A percentile compares a stretch with the other conserved stretches of the same genome.
Conservation (phyloP, 2,888 invertebrate genomes). For the Drosophila macrospina region DNA sequence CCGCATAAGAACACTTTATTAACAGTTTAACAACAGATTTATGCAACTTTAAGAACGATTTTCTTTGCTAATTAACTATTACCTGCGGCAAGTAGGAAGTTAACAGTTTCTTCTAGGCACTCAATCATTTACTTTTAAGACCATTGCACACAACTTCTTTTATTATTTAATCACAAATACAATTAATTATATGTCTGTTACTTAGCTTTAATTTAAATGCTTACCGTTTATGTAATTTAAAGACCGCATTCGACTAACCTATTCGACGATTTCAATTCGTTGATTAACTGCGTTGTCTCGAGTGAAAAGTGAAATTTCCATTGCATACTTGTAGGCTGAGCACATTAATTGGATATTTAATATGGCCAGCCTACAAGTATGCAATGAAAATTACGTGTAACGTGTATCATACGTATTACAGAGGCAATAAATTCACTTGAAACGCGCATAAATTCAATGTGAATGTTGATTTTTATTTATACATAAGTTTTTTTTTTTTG, state of each 20-base stretch:
- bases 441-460: constrained; percentile 64
- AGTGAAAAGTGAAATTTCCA: constrained; percentile 53
- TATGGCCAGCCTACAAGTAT: constrained; percentile 8
- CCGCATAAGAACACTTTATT: no score
- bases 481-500: constrained; percentile 7
- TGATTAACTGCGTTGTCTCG: constrained; percentile 2
- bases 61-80: no score
- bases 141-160: no score
- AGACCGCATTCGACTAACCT: neutral
- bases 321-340: constrained; percentile 28
- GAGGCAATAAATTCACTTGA: constrained; percentile 70
- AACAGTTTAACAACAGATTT: no score
- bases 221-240: neutral
- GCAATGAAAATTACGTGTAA: constrained; percentile 34
- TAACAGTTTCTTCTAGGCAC: no score
- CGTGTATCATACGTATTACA: constrained; percentile 60
- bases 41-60: no score
- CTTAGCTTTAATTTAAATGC: no score
- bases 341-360: constrained; percentile 31
- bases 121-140: no score
- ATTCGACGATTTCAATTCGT: neutral
- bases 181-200: no score
- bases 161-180: no score
- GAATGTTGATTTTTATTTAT: constrained; percentile 27
- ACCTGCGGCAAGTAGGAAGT: no score